Conservation (phyloP, 2,797 vertebrate genomes). For the Pterois miles region DNA sequence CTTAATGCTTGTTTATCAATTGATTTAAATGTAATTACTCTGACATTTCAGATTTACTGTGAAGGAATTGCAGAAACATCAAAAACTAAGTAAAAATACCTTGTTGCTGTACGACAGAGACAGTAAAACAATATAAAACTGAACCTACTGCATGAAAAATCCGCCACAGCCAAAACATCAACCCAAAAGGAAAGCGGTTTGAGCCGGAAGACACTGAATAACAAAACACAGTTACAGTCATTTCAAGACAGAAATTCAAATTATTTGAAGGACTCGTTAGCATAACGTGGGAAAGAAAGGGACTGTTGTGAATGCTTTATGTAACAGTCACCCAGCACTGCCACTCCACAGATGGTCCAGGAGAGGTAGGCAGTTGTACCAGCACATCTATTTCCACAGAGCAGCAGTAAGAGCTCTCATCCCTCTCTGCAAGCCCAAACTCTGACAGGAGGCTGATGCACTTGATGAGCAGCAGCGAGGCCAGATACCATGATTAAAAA, state of each 20-base stretch:
- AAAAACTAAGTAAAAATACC: background rate
- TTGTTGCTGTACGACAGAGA: background rate
- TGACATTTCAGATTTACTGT: background rate
- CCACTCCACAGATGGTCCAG: constrained; percentile 76
- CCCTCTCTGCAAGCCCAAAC: constrained; percentile 72
- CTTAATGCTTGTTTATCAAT: background rate
- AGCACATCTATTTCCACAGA: constrained; percentile 77
- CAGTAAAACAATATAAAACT: background rate
- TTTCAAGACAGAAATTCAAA: constrained; percentile 48
- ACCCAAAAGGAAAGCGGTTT: background rate
- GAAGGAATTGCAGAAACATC: background rate
- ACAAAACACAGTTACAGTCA: constrained; percentile 23
- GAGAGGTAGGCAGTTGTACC: constrained; percentile 77
- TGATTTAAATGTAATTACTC: background rate
- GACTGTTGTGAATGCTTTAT: constrained; percentile 66
- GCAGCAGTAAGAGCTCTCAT: constrained; percentile 77
- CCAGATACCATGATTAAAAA: constrained; percentile 79
- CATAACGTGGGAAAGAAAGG: constrained; percentile 56
- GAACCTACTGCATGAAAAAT: background rate
- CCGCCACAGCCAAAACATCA: background rate
- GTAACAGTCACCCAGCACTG: constrained; percentile 67
- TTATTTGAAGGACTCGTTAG: constrained; percentile 51
- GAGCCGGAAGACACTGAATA: constrained; percentile 12
- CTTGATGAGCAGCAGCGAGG: constrained; percentile 73
- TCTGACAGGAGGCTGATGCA: constrained; percentile 74